Percentiles rank a stretch among this genome's conserved stretches.
Conservation (phyloP, 2,113 vertebrate species). For the Syrmaticus mikado region DNA sequence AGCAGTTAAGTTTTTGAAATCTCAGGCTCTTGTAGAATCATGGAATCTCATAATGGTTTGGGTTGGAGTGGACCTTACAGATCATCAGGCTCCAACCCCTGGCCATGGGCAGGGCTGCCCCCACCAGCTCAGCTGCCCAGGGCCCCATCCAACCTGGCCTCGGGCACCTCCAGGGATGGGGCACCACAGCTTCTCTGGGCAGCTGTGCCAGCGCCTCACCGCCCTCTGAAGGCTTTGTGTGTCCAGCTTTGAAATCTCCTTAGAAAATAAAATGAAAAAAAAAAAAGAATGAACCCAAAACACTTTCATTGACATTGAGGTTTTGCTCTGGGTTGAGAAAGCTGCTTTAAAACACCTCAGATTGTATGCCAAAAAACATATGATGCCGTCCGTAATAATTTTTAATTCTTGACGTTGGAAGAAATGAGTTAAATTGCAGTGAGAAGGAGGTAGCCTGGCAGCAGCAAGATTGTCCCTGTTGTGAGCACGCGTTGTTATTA, state of each 20-base stretch:
- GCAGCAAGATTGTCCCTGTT: not conserved
- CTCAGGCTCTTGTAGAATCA: not conserved
- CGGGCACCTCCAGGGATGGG: too few species aligned
- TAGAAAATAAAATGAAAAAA: not conserved
- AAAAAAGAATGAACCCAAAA: not conserved
- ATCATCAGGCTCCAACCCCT: too few species aligned
- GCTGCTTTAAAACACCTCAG: not conserved
- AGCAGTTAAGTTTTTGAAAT: not conserved
- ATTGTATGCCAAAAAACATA: not conserved
- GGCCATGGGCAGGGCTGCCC: too few species aligned
- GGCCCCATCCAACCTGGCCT: too few species aligned
- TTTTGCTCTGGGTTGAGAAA: not conserved
- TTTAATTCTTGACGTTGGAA: not conserved
- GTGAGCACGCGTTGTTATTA: not conserved
- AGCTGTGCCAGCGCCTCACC: too few species aligned
- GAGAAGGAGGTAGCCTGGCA: not conserved
- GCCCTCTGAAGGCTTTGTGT: not conserved
- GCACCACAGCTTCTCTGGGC: too few species aligned
- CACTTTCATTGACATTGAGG: not conserved
- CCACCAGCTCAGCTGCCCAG: too few species aligned
- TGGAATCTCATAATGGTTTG: too few species aligned
- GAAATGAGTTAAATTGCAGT: not conserved
- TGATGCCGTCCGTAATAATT: not conserved
- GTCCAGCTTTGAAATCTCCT: not conserved
- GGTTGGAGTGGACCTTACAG: too few species aligned